These are phyloP conservation scores for Chrysoperla carnea DNA, from an alignment of 1,140 invertebrate species.

Conservation along the genomic window DNA sequence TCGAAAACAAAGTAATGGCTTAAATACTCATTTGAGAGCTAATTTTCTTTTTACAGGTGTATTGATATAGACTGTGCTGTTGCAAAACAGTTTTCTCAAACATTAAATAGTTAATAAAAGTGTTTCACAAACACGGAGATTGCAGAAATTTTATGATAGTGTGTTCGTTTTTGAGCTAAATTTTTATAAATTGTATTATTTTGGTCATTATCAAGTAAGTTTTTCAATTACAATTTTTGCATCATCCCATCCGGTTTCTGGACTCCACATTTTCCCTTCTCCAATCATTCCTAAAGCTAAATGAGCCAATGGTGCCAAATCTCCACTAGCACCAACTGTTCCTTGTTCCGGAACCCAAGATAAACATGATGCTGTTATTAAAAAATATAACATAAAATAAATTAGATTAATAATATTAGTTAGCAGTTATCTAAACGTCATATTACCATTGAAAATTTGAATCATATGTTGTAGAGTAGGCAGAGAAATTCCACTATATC, in stretches of 20 bases:
- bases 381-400: not conserved
- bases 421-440: not conserved
- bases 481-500: slow-evolving; percentile 50
- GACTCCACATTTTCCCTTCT: slow-evolving; percentile 66
- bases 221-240: slow-evolving; percentile 37
- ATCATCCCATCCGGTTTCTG: slow-evolving; percentile 49
- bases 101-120: too few relatives aligned
- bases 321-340: slow-evolving; percentile 55
- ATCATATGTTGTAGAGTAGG: slow-evolving; percentile 41
- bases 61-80: too few relatives aligned
- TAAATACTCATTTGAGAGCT: too few relatives aligned
- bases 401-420: not conserved
- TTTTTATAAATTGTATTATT: too few relatives aligned
- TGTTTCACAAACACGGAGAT: too few relatives aligned
- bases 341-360: slow-evolving; percentile 59
- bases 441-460: slow-evolving; percentile 51
- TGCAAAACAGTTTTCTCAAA: too few relatives aligned
- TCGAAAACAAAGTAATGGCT: too few relatives aligned
- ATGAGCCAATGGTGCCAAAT: slow-evolving; percentile 53
- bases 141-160: too few relatives aligned
- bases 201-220: too few relatives aligned
- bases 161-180: too few relatives aligned
- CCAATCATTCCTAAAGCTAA: slow-evolving; percentile 50
- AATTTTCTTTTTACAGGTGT: too few relatives aligned
- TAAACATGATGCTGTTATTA: slow-evolving; percentile 38